These are phyloP conservation scores for Trematocara zebra DNA, from an alignment of 2,113 vertebrate species.

Conservation along the genomic window DNA sequence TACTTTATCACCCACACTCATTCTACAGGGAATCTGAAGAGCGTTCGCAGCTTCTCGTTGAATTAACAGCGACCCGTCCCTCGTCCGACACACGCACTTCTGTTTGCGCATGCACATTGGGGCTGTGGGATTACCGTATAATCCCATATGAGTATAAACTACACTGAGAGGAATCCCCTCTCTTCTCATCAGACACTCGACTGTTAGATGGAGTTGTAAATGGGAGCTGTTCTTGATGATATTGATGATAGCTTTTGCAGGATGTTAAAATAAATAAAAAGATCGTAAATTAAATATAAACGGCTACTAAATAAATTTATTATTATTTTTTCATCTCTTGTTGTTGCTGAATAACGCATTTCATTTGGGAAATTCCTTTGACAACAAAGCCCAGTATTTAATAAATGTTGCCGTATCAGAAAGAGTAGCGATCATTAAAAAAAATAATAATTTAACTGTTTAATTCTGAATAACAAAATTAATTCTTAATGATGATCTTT, in stretches of 20 bases:
- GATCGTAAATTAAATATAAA: background rate
- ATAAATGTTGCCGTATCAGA: background rate
- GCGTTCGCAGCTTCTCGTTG: background rate
- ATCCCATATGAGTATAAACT: constrained; percentile 9
- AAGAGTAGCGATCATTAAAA: background rate
- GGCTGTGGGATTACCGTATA: constrained; percentile 51
- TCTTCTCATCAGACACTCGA: background rate
- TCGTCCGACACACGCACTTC: background rate
- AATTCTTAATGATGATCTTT: background rate
- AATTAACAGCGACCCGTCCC: background rate
- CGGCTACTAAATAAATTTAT: background rate
- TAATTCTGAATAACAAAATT: background rate
- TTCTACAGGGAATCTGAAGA: background rate
- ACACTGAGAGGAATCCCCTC: background rate
- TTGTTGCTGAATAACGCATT: background rate
- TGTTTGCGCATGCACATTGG: constrained; percentile 55
- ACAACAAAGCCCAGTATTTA: background rate
- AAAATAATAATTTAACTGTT: background rate
- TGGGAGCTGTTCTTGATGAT: background rate
- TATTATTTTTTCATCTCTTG: background rate
- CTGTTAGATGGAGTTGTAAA: background rate
- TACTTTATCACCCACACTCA: background rate
- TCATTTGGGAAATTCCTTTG: background rate
- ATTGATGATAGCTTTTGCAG: background rate
- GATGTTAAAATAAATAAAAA: background rate